A percentile compares a stretch with the other conserved stretches of the same genome.
These are phyloP conservation scores for Plectrocnemia conspersa DNA, from an alignment of 1,140 invertebrate genomes.

Conservation along the genomic window DNA sequence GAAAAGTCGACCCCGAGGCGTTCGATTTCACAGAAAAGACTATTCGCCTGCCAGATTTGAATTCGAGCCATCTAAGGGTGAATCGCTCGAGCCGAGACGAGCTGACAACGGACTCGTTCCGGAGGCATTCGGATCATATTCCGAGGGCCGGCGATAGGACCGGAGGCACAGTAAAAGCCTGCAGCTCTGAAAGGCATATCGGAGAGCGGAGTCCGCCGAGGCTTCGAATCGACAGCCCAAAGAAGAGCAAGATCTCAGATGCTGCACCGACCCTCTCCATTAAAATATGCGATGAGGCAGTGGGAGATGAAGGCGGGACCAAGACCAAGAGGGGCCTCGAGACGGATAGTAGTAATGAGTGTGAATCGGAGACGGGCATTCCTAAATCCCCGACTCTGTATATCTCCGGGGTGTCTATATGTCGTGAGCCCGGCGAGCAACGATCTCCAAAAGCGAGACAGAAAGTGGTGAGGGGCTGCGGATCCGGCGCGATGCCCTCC, in stretches of 20 bases:
- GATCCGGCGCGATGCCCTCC: slow-evolving; percentile 11
- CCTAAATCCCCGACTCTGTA: slow-evolving; percentile 57
- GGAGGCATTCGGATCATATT: slow-evolving; percentile 36
- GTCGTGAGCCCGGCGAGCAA: slow-evolving; percentile 41
- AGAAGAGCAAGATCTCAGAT: slow-evolving; percentile 14
- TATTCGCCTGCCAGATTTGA: slow-evolving; percentile 36
- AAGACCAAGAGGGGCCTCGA: slow-evolving; percentile 38
- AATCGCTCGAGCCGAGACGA: too few species aligned
- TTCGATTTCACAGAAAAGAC: slow-evolving; percentile 32
- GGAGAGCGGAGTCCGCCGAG: slow-evolving; percentile 4
- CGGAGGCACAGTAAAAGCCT: slow-evolving; percentile 28
- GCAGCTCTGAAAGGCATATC: slow-evolving; percentile 33
- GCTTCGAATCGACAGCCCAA: slow-evolving; percentile 20
- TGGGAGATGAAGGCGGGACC: slow-evolving; percentile 8
- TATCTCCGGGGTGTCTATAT: slow-evolving; percentile 59
- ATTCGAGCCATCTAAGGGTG: slow-evolving; percentile 45
- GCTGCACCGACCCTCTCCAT: slow-evolving; percentile 23
- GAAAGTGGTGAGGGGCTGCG: slow-evolving; percentile 26
- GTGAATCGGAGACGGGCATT: slow-evolving; percentile 56
- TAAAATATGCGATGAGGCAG: slow-evolving; percentile 27
- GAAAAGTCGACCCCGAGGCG: slow-evolving; percentile 30
- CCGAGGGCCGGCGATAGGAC: slow-evolving; percentile 24
- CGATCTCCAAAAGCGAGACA: slow-evolving; percentile 28
- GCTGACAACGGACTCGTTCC: slow-evolving; percentile 38
- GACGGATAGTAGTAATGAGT: slow-evolving; percentile 54